Evolutionary conservation across 2,113 vertebrate species (phyloP), one percentile per base, ranked within the genome.

Genomic region (Gasterosteus nipponicus): DNA sequence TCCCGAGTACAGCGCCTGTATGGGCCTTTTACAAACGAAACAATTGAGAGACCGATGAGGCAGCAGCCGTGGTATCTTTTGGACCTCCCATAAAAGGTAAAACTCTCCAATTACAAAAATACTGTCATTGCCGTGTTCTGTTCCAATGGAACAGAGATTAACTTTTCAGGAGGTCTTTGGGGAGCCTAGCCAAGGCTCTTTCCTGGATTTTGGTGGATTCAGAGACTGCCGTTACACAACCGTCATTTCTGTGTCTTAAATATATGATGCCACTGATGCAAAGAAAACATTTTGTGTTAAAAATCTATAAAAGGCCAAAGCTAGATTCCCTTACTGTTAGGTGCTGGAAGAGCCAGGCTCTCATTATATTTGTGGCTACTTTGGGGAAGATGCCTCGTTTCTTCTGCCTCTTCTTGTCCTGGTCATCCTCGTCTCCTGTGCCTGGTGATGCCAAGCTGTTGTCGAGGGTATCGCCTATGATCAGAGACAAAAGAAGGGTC

Each of bases 341-440:
- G 94, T 99, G 97, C 91, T 99, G 97, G 93, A 99, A 99, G 68
- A 99, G 96, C 97, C 97, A 99, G 0, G 97, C 97, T 89, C 97
- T 95, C 97, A 99, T 98, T 83, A 99, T 99, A 91, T 94, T 94
- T 53, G 93, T 94, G 15, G 93, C 93, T 62, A 94, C 93, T 90
- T 94, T 94, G 35, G 93, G 93, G 72, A 94, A 94, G 75, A 94
- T 94, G 63, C 93, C 93, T 76, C 93, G 77, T 64, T 93, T 94
- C 80, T 94, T 94, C 81, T 93, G 93, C 54, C 93, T 83, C 80
- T 93, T 94, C 73, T 92, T 93, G 77, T 94, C 93, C 70, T 93
- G 92, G 62, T 94, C 93, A 15, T 93, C 93, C 73, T 94, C 93
- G 5, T 94, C 98, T 93, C 97, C 97, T 39, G 97, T 98, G 78